Base-by-base conservation (phyloP, 2,113 vertebrate genomes). In the Eclectus roratus region DNA sequence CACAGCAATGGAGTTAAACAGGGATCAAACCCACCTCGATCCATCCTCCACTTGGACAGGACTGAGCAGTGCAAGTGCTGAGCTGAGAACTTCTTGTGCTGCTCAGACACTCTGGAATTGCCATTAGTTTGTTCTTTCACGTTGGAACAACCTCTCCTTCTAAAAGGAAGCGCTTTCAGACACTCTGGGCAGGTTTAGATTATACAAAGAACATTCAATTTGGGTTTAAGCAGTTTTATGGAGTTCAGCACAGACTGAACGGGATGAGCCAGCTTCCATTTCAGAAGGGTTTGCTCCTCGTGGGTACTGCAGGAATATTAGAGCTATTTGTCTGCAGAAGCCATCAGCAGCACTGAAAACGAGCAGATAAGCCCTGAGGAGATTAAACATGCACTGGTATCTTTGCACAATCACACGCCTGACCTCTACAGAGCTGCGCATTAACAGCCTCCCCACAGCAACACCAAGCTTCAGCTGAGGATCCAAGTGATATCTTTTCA, bases 41-140 rank as follows among this genome's bases (percentile, higher is more conserved):
- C 44, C 65, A 24, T 55, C 58, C 7, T 20, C 46, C n/a, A 2
- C 71, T 86, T 46, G 76, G 71, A 27, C 3, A 35, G 70, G 55
- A 25, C 3, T 0, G 5, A 89, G 77, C 43, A 11, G 64, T 0
- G 19, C 85, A 85, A 31, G 76, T 56, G 76, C 73, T 24, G 71
- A 78, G 94, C 81, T 50, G 41, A 84, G 87, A 74, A 88, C 89
- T 93, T 9, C 52, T 80, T 77, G 94, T 86, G 13, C 95, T 73
- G 66, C 41, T 29, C 74, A 93, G 88, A 65, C 15, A 1, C 41
- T 74, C 87, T 94, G 92, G 53, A 93, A 93, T 80, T 71, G 28
- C 28, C 27, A 74, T 91, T 27, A 77, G 24, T 77, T n/a, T n/a
- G 72, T 63, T 66, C 78, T 82, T 82, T 70, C 7, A 17, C 10